Base-by-base conservation (phyloP, 2,113 vertebrate genomes). In the Setophaga coronata region DNA sequence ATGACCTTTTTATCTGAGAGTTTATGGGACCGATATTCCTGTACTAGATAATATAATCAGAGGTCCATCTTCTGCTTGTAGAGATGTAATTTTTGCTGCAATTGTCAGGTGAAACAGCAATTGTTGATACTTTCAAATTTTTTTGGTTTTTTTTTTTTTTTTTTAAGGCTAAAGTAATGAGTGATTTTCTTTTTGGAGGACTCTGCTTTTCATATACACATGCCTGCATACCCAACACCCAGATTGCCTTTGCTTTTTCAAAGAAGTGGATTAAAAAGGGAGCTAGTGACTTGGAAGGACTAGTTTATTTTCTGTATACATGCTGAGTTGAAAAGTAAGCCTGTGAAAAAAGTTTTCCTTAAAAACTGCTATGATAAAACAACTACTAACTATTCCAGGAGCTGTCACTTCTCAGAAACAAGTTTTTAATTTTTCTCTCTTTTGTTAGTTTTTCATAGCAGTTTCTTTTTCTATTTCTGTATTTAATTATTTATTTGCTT, bases 121-220 rank as follows among this genome's bases (percentile, higher is more conserved):
- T 9, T 57, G 25, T 29, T 57, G 12, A 50, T 77, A n/a, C 7
- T 80, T 74, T 12, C 7, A 47, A 1, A 21, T 65, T 10, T 6
- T 50, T 36, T 6, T 50, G n/a, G 70, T 23, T 13, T 53, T 13
- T 7, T 13, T 14, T 53, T 7, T 21, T 26, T 28, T 5, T 62
- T 72, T 47, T 42, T 74, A 48, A 56, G 19, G 19, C 21, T 82
- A 18, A 91, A 64, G 18, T n/a, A 74, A 64, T 12, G 17, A 62
- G 10, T 16, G 12, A 18, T 38, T 18, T 67, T 76, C 42, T 61
- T 51, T 34, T 28, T 38, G 20, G n/a, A 88, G 17, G 18, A 42
- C 26, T 58, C 8, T 1, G 2, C 23, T 77, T 83, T 54, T 45
- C 38, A 42, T 15, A 50, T 0, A 1, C 1, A 1, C 7, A 14